phyloP scores from a whole-genome alignment of 1,140 invertebrate genomes.

The Saccostrea cuccullata region DNA sequence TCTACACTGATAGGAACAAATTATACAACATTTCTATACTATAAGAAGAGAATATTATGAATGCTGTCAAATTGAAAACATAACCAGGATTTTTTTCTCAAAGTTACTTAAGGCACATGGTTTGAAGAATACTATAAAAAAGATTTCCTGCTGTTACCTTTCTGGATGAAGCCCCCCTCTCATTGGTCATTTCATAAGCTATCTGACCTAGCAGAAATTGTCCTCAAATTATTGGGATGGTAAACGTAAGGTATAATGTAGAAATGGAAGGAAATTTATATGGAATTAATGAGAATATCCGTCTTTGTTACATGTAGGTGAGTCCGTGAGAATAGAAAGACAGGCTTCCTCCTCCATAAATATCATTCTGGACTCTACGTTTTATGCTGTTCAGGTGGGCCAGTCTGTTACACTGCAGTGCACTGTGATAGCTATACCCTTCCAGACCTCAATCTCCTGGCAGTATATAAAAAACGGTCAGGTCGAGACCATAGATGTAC shows the following conservation, averaged over 20 bases:
- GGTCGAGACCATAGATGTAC: background rate
- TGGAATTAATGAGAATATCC: background rate
- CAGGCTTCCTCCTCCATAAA: background rate
- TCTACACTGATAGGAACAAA: background rate
- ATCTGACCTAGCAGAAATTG: too few relatives aligned
- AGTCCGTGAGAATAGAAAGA: background rate
- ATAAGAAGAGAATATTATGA: background rate
- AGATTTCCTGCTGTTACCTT: too few relatives aligned
- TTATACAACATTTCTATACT: background rate
- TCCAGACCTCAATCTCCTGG: slow-evolving; percentile 36
- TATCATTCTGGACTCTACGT: slow-evolving; percentile 22
- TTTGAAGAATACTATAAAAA: too few relatives aligned
- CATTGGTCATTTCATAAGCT: too few relatives aligned
- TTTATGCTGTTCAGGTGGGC: slow-evolving; percentile 31
- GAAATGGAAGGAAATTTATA: too few relatives aligned
- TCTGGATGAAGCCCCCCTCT: too few relatives aligned
- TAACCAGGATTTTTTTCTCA: background rate
- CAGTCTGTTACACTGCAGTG: slow-evolving; percentile 36
- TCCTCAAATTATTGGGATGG: too few relatives aligned
- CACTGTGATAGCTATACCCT: slow-evolving; percentile 38
- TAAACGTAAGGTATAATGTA: too few relatives aligned
- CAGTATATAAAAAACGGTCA: slow-evolving; percentile 19
- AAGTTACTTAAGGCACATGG: background rate
- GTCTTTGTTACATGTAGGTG: slow-evolving; percentile 10
- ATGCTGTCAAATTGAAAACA: background rate